These are phyloP conservation scores for Mesaphorura yosii DNA, from an alignment of 1,140 invertebrate genomes.

Conservation along the genomic window DNA sequence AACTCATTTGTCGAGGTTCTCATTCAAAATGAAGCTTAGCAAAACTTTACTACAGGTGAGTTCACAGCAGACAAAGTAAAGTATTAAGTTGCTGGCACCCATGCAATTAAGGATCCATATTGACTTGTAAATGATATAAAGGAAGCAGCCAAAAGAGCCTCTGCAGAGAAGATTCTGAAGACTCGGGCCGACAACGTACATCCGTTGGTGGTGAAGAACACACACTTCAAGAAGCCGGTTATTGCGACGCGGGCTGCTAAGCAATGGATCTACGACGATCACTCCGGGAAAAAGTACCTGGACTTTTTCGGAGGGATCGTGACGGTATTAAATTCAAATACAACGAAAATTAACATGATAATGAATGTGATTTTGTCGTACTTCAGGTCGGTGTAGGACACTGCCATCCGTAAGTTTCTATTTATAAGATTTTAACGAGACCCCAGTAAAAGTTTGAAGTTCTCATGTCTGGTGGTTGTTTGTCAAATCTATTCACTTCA, in stretches of 20 bases:
- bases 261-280: constrained; percentile 80
- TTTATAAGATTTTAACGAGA: background rate
- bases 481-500: no score
- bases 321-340: no score
- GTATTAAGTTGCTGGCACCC: background rate
- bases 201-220: constrained; percentile 49
- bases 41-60: background rate
- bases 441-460: background rate
- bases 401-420: constrained; percentile 81
- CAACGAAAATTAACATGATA: no score
- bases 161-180: constrained; percentile 43
- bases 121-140: background rate
- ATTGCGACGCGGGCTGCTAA: constrained; percentile 72
- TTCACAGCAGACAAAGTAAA: background rate
- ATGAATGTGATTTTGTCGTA: no score
- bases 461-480: background rate
- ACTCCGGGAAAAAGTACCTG: constrained; percentile 71
- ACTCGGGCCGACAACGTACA: constrained; percentile 52
- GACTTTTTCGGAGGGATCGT: constrained; percentile 94
- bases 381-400: constrained; percentile 97
- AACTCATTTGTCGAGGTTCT: no score
- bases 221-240: constrained; percentile 71
- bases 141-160: background rate
- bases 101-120: background rate
- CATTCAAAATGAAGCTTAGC: background rate